Base-by-base conservation (phyloP, 2,113 vertebrate genomes). In the Salvelinus sp. region DNA sequence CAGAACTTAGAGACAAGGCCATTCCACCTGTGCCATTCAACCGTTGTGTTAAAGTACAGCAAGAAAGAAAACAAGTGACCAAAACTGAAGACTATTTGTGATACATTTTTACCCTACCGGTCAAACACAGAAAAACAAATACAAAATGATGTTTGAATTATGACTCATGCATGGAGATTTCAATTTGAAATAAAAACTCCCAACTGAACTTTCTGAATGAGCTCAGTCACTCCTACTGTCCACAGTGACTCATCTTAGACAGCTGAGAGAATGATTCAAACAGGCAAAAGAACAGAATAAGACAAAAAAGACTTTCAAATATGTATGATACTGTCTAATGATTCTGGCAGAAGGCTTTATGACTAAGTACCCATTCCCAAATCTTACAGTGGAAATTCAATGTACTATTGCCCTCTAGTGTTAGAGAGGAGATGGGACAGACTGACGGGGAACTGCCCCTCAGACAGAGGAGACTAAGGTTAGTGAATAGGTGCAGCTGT, bases 371-470 rank as follows among this genome's bases (percentile, higher is more conserved):
- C 23, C 25, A 12, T 27, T 3, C 12, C 65, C 28, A 20, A 14
- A 1, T 18, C 16, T 30, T 18, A 25, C 6, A 23, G 44, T 2
- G 6, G 68, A 47, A 47, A 69, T 6, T 72, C n/a, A 77, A 81
- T 78, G 82, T 76, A 65, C 76, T 86, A 86, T 82, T 89, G 92
- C 91, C 92, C 88, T 86, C 92, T 92, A 90, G 91, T 92, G 92
- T 82, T 86, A 33, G 57, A 74, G 2, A 74, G 9, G 48, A 54
- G 50, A 54, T 18, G 16, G 16, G 48, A 57, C 23, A 78, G n/a
- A 75, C 30, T 25, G 82, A 18, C 3, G 6, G 6, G 25, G 22
- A 28, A 13, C 25, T 66, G 23, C 9, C 23, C 3, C 6, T 10
- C 64, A 27, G 64, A 10, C 23, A 66, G 12, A 7, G 28, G 2